phyloP scores from a whole-genome alignment of 92 coral and sea anemone genomes.

The Ricordea florida region DNA sequence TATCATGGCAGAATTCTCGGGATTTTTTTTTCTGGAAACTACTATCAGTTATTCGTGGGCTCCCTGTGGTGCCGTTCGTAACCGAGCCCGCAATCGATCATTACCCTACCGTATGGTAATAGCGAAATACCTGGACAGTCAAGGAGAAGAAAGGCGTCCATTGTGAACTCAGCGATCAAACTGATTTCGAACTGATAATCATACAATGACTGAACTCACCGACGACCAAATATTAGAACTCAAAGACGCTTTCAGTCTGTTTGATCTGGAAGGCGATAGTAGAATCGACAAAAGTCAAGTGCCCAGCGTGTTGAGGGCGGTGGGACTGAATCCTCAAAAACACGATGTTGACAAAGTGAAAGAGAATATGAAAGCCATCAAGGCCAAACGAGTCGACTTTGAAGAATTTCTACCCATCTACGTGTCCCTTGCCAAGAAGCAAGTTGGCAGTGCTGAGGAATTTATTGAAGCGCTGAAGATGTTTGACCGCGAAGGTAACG shows the following conservation, averaged over 20 bases:
- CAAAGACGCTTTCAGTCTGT: constrained; percentile 80
- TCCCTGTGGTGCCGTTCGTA: too few species aligned
- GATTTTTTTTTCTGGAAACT: too few species aligned
- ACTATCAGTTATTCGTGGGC: too few species aligned
- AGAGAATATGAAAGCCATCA: constrained; percentile 41
- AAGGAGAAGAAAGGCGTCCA: too few species aligned
- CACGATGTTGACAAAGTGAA: constrained; percentile 74
- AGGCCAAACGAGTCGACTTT: constrained; percentile 48
- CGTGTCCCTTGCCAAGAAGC: constrained; percentile 78
- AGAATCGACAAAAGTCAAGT: constrained; percentile 49
- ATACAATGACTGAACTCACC: constrained; percentile 55
- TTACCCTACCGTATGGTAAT: too few species aligned
- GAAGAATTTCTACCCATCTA: constrained; percentile 81
- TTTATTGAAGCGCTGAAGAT: constrained; percentile 82
- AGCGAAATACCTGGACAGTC: too few species aligned
- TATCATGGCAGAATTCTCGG: too few species aligned
- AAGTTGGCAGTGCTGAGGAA: constrained; percentile 67
- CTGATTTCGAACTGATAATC: too few species aligned
- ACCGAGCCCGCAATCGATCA: too few species aligned
- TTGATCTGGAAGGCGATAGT: constrained; percentile 72
- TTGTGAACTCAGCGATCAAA: too few species aligned
- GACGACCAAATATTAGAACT: constrained; percentile 78
- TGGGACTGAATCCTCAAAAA: constrained; percentile 78
- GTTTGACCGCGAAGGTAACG: constrained; percentile 88
- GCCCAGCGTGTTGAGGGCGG: constrained; percentile 64